Base-by-base conservation (phyloP, 53 echinoderm and acorn worm genomes). In the Holothuria scabra region DNA sequence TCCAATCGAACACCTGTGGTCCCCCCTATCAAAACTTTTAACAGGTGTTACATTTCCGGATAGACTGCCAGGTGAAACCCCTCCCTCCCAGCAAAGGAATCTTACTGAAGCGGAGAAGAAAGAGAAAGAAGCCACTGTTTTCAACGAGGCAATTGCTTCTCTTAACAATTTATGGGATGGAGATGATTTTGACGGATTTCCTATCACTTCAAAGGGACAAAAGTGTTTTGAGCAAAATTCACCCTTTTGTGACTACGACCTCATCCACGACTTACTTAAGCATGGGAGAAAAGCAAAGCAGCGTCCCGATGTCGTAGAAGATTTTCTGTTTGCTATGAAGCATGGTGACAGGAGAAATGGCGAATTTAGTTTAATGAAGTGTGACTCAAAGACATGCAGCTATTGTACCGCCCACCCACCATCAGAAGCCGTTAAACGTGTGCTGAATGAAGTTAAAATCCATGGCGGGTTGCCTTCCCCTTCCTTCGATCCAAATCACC, bases 1-100 rank as follows among this genome's bases (percentile, higher is more conserved):
- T 30, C 87, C 74, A 12, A 84, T 90, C 13, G 84, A 91, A 46
- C 87, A 87, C 37, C 16, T 68, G 1, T 87, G 91, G 84, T 46
- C 91, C 4, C 87, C 87, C 18, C 49, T 87, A 1, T 84, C 79
- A 23, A 78, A 59, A 11, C 60, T 67, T 31, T 58, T 91, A 4
- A 84, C 79, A 2, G 84, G 79, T 3, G 91, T 90, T 24, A 72
- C 74, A 21, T 59, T 90, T 22, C 65, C 78, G 28, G 57, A 58
- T 35, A 56, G 68, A 57, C 64, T 79, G 8, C 68, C 84, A 35
- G 84, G 66, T 8, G 90, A 37, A 35, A 35, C 14, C 19, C 20
- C 37, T 35, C 67, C 32, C 67, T n/a, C 48, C 23, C 46, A 72
- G 24, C 76, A 76, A 48, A 68, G 18, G 46, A 72, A 44, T 24